Conservation (phyloP, 2,113 vertebrate species). For the Mohoua ochrocephala region DNA sequence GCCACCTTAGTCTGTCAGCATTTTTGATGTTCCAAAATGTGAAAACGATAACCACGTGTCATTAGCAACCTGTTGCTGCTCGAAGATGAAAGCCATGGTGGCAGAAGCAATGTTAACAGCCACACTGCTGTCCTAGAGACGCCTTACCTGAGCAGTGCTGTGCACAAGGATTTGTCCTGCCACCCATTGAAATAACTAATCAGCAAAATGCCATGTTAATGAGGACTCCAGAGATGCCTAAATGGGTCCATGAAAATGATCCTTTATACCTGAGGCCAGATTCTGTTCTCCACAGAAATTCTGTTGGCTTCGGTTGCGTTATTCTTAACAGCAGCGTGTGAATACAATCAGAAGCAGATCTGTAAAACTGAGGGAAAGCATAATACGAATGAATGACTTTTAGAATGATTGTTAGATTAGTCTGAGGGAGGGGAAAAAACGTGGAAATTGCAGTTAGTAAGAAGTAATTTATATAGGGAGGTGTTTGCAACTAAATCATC, state of each 20-base stretch:
- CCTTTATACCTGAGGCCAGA: neutral
- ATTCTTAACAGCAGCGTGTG: neutral
- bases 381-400: neutral
- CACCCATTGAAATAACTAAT: conserved; percentile 3
- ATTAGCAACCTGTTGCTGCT: conserved; percentile 39
- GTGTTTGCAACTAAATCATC: neutral
- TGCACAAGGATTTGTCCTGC: neutral
- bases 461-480: neutral
- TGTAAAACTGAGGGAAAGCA: neutral
- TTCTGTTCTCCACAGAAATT: neutral
- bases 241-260: neutral
- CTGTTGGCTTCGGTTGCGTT: fast-evolving
- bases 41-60: conserved; percentile 21
- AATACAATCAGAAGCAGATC: neutral
- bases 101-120: neutral
- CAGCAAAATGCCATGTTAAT: neutral
- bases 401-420: neutral
- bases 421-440: neutral
- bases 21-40: conserved; percentile 56
- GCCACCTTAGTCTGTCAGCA: conserved; percentile 25
- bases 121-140: neutral
- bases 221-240: neutral
- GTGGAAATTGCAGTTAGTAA: neutral
- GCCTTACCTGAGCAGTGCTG: neutral
- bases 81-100: conserved; percentile 8